phyloP scores from a whole-genome alignment of 1,140 invertebrate species.

The Drosophila orena region DNA sequence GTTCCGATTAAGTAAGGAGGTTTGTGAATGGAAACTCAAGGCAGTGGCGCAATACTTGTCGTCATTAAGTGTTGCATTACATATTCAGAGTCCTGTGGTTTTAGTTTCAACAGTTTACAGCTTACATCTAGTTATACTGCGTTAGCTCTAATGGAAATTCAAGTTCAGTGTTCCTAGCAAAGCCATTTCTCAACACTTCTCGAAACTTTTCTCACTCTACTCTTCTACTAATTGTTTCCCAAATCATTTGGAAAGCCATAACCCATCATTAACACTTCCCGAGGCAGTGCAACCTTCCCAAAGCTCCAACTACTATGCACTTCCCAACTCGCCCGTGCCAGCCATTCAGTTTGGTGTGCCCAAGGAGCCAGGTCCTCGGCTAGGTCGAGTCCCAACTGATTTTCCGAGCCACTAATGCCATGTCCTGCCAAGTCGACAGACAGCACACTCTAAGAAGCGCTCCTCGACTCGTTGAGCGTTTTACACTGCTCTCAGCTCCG shows the following conservation, averaged over 20 bases:
- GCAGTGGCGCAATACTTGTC: no score
- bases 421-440: slow-evolving; percentile 14
- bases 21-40: background rate
- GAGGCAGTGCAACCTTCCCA: background rate
- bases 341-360: slow-evolving; percentile 33
- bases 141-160: no score
- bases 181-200: no score
- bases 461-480: slow-evolving; percentile 23
- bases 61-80: no score
- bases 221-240: background rate
- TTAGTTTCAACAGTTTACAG: no score
- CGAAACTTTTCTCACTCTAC: no score
- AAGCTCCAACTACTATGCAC: slow-evolving; percentile 1
- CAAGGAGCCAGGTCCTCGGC: slow-evolving; percentile 5
- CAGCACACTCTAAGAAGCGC: slow-evolving; percentile 11
- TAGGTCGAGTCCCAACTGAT: slow-evolving; percentile 23
- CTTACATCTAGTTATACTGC: no score
- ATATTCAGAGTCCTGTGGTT: no score
- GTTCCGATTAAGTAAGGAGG: slow-evolving; percentile 7
- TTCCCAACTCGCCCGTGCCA: slow-evolving; percentile 33
- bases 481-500: slow-evolving; percentile 29
- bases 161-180: no score
- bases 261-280: background rate
- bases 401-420: slow-evolving; percentile 15
- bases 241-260: background rate